Evolutionary conservation across 2,797 vertebrate genomes (phyloP), one percentile per base, ranked within the genome.

Genomic region (Thamnophis elegans): DNA sequence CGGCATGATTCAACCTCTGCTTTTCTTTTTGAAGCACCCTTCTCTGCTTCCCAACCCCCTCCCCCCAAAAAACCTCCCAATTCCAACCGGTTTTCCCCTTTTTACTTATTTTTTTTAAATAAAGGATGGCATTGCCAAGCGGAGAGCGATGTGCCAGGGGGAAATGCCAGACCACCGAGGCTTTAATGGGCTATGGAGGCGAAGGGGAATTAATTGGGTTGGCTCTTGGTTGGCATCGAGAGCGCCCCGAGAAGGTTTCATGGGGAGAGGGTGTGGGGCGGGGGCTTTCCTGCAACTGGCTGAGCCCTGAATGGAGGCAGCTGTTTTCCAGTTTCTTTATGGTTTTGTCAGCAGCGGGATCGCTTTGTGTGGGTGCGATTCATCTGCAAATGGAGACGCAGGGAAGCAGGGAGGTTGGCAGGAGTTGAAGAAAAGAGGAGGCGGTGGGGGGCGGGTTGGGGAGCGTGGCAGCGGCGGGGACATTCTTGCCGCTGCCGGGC

Each of bases 141-240:
- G 82, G 96, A 96, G 96, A 97, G 97, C 95, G 95, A 96, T 97
- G 95, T 88, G 95, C 96, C 96, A 97, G 96, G 96, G 96, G 96
- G 97, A 96, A 97, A 94, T 89, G 14, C 95, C 96, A 95, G 96
- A 92, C 92, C 95, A 97, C 96, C 96, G 97, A 51, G 89, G 87
- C 89, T 96, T 60, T 92, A 90, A 97, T 92, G 96, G 96, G 96
- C 51, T 96, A 94, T 95, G 97, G 97, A 97, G 94, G 82, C 60
- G 95, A 95, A 92, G 97, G 96, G 95, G 97, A 97, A 98, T 98
- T 97, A 96, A 97, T 97, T 97, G 95, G 95, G 93, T 95, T 93
- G 96, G 92, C 93, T 92, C 91, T 94, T 96, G 96, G 97, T 97
- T 97, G 97, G 94, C 53, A 92, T 94, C 97, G 96, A 97, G 95